A percentile compares a stretch with the other conserved stretches of the same genome.
Evolutionary conservation across 2,797 vertebrate species (phyloP).

Genomic region (Pipistrellus kuhlii): DNA sequence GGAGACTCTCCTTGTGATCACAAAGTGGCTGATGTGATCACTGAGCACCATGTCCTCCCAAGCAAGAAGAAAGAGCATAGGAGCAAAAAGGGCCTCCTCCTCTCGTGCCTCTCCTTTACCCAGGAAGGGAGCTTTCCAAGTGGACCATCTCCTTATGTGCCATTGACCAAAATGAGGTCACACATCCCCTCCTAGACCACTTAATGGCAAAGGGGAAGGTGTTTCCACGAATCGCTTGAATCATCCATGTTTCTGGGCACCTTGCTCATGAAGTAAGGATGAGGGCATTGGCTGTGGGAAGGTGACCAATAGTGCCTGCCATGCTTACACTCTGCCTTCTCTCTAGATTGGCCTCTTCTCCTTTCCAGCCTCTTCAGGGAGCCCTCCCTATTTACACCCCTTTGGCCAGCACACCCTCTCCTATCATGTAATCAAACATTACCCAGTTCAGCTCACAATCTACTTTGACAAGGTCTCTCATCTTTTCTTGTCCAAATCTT

Average conservation of each 20-base stretch:
- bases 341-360: background rate
- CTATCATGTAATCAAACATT: background rate
- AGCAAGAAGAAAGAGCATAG: background rate
- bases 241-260: background rate
- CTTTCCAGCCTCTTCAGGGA: background rate
- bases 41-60: background rate
- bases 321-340: background rate
- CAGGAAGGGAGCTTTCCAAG: background rate
- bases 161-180: background rate
- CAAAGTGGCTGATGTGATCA: background rate
- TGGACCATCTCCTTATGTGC: background rate
- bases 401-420: background rate
- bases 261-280: background rate
- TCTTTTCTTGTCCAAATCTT: constrained; percentile 18
- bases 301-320: background rate
- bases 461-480: background rate
- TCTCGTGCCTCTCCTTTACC: background rate
- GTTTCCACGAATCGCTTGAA: background rate
- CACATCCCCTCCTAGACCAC: background rate
- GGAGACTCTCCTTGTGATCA: background rate
- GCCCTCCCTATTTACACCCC: background rate
- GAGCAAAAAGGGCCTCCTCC: background rate
- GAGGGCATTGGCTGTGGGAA: background rate
- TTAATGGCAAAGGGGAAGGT: background rate
- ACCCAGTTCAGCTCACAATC: background rate